Conservation (phyloP, 2,113 vertebrate genomes). For the Pluvialis apricaria region DNA sequence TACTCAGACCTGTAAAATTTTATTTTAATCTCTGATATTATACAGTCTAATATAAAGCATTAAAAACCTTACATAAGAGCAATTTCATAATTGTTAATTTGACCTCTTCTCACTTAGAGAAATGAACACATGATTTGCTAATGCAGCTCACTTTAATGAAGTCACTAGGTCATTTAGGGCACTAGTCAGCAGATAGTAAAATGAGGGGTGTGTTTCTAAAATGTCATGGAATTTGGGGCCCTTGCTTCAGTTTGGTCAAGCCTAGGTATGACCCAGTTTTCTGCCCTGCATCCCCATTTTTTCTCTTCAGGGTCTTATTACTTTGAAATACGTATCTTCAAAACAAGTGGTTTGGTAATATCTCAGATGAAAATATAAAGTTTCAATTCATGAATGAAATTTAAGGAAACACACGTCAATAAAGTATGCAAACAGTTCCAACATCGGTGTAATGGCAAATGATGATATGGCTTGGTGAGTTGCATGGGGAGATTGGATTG, state of each 20-base stretch:
- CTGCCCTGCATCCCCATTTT: neutral
- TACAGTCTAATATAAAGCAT: constrained; percentile 32
- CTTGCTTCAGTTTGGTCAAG: neutral
- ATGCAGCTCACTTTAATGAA: neutral
- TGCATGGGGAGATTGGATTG: neutral
- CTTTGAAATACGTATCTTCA: neutral
- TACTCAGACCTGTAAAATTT: constrained; percentile 36
- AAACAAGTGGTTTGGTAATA: neutral
- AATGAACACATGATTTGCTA: neutral
- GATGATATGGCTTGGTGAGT: neutral
- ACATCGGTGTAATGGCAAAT: neutral
- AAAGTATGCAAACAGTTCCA: neutral
- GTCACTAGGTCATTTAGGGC: neutral
- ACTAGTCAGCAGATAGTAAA: neutral
- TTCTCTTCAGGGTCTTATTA: neutral
- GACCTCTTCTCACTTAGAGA: constrained; percentile 12
- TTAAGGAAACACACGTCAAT: neutral
- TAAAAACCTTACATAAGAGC: constrained; percentile 48
- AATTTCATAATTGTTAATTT: constrained; percentile 43
- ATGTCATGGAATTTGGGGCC: neutral
- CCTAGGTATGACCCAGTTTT: neutral
- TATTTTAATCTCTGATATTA: constrained; percentile 57
- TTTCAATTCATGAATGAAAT: neutral
- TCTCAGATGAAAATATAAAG: neutral
- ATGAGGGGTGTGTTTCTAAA: neutral